Percentiles rank a stretch among this genome's conserved stretches.
These are phyloP conservation scores for Probaryconus sp. DNA, from an alignment of 1,140 invertebrate species.

Conservation along the genomic window DNA sequence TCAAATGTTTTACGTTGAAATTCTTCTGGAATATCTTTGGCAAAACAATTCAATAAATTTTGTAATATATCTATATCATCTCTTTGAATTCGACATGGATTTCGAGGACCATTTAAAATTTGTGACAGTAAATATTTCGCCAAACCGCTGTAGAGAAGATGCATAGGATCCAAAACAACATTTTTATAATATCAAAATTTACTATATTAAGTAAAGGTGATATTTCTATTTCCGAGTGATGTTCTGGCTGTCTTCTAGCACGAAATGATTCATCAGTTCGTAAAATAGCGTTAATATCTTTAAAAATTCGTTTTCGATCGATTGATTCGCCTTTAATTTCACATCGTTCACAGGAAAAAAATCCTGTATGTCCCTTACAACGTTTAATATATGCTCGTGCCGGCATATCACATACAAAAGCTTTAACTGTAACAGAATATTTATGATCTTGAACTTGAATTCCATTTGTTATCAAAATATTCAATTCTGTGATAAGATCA, in stretches of 20 bases:
- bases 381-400: slow-evolving; percentile 40
- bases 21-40: slow-evolving; percentile 35
- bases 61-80: slow-evolving; percentile 3
- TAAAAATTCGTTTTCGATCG: neutral
- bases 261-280: slow-evolving; percentile 45
- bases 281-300: neutral
- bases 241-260: slow-evolving; percentile 21
- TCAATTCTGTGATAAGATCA: slow-evolving; percentile 28
- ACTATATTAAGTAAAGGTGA: slow-evolving; percentile 28
- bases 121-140: slow-evolving; percentile 43
- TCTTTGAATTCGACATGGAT: neutral
- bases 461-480: slow-evolving; percentile 14
- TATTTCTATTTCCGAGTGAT: slow-evolving; percentile 24
- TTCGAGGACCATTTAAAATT: neutral
- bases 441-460: neutral
- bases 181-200: slow-evolving; percentile 35
- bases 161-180: slow-evolving; percentile 46
- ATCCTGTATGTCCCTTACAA: slow-evolving; percentile 20
- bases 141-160: slow-evolving; percentile 30
- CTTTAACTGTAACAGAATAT: slow-evolving; percentile 14
- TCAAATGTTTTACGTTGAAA: slow-evolving; percentile 51
- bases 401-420: slow-evolving; percentile 29
- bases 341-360: slow-evolving; percentile 37
- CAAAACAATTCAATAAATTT: slow-evolving; percentile 4
- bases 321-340: slow-evolving; percentile 5